Conservation (phyloP, 2,888 invertebrate genomes). For the Drosophila subsilvestris region DNA sequence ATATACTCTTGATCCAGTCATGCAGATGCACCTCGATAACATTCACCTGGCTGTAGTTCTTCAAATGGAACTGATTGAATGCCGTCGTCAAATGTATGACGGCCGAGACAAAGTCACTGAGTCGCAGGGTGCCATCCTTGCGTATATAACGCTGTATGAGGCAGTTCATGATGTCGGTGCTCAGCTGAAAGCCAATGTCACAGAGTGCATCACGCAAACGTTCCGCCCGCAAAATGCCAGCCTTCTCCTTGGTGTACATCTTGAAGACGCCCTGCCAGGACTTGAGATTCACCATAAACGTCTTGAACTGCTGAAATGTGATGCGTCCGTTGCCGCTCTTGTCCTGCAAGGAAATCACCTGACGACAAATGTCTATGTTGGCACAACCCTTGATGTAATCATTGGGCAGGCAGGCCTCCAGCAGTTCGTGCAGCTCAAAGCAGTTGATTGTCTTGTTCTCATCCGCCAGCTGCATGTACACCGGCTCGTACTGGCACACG, state of each 20-base stretch:
- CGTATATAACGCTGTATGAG: constrained; percentile 94
- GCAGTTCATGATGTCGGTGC: constrained; percentile 92
- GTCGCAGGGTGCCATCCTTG: constrained; percentile 95
- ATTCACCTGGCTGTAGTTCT: constrained; percentile 92
- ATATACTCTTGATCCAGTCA: constrained; percentile 85
- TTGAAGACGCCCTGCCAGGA: constrained; percentile 96
- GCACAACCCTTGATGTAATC: constrained; percentile 98
- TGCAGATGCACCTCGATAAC: constrained; percentile 91
- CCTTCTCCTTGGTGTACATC: constrained; percentile 95
- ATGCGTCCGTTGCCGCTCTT: constrained; percentile 91
- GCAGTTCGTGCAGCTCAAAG: constrained; percentile 94
- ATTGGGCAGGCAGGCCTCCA: constrained; percentile 96
- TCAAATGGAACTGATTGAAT: constrained; percentile 91
- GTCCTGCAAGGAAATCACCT: constrained; percentile 94
- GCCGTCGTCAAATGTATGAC: constrained; percentile 94
- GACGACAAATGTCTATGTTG: constrained; percentile 95
- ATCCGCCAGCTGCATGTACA: constrained; percentile 95
- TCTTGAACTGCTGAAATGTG: constrained; percentile 93
- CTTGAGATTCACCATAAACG: constrained; percentile 95
- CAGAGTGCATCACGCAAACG: constrained; percentile 91
- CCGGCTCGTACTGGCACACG: constrained; percentile 91
- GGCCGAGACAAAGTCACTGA: constrained; percentile 96
- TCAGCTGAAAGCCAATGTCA: constrained; percentile 95
- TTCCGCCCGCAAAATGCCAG: constrained; percentile 94
- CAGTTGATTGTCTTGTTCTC: constrained; percentile 95